Conservation (phyloP, 2,797 vertebrate species). For the Poeciliopsis infans region DNA sequence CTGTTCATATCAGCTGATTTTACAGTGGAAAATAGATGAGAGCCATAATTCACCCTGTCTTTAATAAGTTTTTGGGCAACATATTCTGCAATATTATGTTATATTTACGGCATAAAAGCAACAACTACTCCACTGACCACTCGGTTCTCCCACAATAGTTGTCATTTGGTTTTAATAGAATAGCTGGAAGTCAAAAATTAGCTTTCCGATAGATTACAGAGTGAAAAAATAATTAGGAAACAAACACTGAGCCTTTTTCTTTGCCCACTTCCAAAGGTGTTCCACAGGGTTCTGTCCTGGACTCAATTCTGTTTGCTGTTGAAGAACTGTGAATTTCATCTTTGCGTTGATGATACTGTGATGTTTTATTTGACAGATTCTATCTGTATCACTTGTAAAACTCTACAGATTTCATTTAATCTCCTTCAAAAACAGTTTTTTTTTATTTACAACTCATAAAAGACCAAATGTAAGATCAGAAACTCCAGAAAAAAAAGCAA, state of each 20-base stretch:
- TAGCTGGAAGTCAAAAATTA: neutral
- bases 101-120: neutral
- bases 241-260: neutral
- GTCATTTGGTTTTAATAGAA: too few relatives aligned
- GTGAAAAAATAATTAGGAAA: neutral
- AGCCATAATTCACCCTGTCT: neutral
- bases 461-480: neutral
- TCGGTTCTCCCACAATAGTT: neutral
- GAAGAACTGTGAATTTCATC: neutral
- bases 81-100: neutral
- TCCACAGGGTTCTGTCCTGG: neutral
- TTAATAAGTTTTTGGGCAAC: neutral
- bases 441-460: neutral
- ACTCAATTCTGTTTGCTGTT: neutral
- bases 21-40: neutral
- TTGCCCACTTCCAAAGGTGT: neutral
- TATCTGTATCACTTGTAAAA: too few relatives aligned
- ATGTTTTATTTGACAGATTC: too few relatives aligned
- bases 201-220: neutral
- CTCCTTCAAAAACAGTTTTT: neutral
- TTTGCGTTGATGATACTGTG: neutral
- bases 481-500: neutral
- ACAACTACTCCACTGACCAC: neutral
- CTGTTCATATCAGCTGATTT: neutral
- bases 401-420: too few relatives aligned